Percentiles rank a stretch among this genome's conserved stretches.
These are phyloP conservation scores for Hydrozoanthus gracilis DNA, from an alignment of 92 coral and sea anemone genomes.

Conservation along the genomic window DNA sequence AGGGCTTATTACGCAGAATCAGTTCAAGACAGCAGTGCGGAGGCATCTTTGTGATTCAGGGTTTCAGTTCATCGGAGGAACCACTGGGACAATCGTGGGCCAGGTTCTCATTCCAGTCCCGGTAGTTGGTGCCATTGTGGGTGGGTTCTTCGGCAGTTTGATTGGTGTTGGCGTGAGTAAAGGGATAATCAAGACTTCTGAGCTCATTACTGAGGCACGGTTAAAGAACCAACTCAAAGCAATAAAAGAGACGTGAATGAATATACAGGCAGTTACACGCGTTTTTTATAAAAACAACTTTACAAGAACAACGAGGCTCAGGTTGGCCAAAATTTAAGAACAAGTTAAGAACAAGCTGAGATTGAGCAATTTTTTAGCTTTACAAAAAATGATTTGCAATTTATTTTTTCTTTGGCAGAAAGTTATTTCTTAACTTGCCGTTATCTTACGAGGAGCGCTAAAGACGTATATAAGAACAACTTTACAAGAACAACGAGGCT, in stretches of 20 bases:
- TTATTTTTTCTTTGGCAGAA: constrained; percentile 60
- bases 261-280: no score
- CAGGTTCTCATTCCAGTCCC: constrained; percentile 99
- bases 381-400: no score
- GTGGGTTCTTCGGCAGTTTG: constrained; percentile 96
- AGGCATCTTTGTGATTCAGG: constrained; percentile 92
- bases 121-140: constrained; percentile 97
- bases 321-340: no score
- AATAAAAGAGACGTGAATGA: constrained; percentile 30
- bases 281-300: no score
- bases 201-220: constrained; percentile 81
- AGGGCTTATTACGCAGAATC: constrained; percentile 84
- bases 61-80: constrained; percentile 97
- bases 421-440: constrained; percentile 68
- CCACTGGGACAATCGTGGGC: constrained; percentile 99
- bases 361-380: no score
- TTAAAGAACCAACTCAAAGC: constrained; percentile 45
- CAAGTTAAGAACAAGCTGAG: no score
- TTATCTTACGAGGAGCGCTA: constrained; percentile 58
- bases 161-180: constrained; percentile 96
- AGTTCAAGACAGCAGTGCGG: constrained; percentile 85
- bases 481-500: no score
- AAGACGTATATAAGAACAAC: constrained; percentile 16
- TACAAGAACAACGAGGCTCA: no score
- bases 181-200: constrained; percentile 96